These are phyloP conservation scores for Pristionchus exspectatus DNA, from an alignment of 2,888 invertebrate genomes.

Conservation along the genomic window DNA sequence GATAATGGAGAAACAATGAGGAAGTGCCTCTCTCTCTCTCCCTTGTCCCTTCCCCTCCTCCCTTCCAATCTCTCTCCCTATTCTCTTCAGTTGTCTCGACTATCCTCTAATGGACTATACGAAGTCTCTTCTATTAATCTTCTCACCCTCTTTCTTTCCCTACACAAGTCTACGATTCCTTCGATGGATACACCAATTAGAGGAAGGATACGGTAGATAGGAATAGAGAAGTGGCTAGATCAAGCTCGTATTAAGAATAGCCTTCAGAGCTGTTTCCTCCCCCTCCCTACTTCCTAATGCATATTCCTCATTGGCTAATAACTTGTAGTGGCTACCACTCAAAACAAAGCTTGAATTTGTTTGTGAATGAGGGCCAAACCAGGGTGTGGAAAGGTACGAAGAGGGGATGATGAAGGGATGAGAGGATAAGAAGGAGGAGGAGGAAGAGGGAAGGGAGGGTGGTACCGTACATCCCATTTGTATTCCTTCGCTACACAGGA, in stretches of 20 bases:
- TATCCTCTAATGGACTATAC: constrained; percentile 29
- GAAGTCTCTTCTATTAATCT: constrained; percentile 22
- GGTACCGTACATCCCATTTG: constrained; percentile 13
- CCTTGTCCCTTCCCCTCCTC: constrained; percentile 9
- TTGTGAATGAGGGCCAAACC: not conserved
- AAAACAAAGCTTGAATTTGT: constrained; percentile 31
- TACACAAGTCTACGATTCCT: not conserved
- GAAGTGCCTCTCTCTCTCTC: constrained; percentile 31
- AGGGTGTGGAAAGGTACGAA: constrained; percentile 41
- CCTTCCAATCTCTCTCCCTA: constrained; percentile 23
- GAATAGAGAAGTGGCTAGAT: not conserved
- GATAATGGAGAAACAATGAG: constrained; percentile 48
- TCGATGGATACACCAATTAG: not conserved
- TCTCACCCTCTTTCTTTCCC: not conserved
- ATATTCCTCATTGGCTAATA: not conserved
- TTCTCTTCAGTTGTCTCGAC: constrained; percentile 18
- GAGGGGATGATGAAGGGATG: constrained; percentile 12
- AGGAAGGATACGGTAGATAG: not conserved
- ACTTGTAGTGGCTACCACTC: not conserved
- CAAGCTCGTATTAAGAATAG: not conserved
- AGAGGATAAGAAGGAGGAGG: constrained; percentile 12
- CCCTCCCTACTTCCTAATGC: not conserved
- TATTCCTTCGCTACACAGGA: not conserved
- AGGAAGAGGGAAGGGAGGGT: not conserved
- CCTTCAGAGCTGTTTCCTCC: not conserved